Base-by-base conservation (phyloP, 2,797 vertebrate species). In the Lindbergichthys nudifrons region DNA sequence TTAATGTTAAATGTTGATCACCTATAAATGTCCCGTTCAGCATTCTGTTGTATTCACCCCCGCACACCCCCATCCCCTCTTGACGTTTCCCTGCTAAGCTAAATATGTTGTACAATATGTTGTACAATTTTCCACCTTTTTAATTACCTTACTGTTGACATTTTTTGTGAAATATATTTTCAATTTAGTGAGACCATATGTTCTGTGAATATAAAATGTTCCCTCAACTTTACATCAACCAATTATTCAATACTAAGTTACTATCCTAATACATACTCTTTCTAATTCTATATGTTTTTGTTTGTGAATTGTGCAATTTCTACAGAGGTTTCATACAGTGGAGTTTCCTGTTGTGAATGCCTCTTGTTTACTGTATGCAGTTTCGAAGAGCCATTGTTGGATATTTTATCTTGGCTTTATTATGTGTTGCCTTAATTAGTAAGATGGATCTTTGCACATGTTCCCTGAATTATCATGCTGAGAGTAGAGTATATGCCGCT, bases 121-220 rank as follows among this genome's bases (percentile, higher is more conserved):
- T 26, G 4, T 26, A 26, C 26, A 26, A 26, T 26, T 5, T 26
- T 26, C n/a, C 13, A 56, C 3, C 8, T 42, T 45, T 43, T 39
- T 56, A 53, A 11, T 50, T 50, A 50, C 47, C 47, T 50, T 50
- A 26, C 26, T 26, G n/a, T 50, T 50, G 18, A 50, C 12, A 50
- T 21, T n/a, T n/a, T 19, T n/a, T n/a, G 11, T 43, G 15, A 43
- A n/a, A 43, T 14, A 12, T 12, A 36, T 36, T 10, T 47, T 36
- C 3, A 10, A 50, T 65, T 51, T 43, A 70, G 16, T 59, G 41
- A 21, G 32, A 42, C 59, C 61, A 60, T 57, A 63, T 81, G 75
- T 79, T 67, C 73, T 26, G 26, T 26, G 26, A 26, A 26, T 26
- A 26, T 26, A 26, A 5, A 26, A 26, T 5, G 4, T 26, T 5